Conservation (phyloP, 2,888 invertebrate species). For the Drosophila colorata region DNA sequence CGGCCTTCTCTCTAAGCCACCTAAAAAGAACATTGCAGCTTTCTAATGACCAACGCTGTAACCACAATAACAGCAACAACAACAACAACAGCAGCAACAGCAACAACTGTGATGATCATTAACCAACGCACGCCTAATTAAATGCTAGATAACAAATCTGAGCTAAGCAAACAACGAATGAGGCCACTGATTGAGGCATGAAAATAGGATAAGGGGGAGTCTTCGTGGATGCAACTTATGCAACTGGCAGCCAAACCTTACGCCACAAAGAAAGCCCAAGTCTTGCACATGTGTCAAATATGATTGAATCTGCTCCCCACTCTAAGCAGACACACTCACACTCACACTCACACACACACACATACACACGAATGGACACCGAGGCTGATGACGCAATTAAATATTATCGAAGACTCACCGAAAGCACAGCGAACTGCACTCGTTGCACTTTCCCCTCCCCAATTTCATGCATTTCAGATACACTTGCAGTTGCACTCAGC, state of each 20-base stretch:
- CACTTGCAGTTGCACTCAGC: slow-evolving; percentile 62
- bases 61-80: slow-evolving; percentile 25
- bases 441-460: slow-evolving; percentile 65
- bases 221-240: slow-evolving; percentile 48
- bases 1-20: slow-evolving; percentile 18
- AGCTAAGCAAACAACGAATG: slow-evolving; percentile 50
- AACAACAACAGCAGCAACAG: slow-evolving; percentile 23
- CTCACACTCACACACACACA: not conserved
- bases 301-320: slow-evolving; percentile 51
- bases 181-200: slow-evolving; percentile 59
- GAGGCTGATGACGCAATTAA: slow-evolving; percentile 65
- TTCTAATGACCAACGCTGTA: slow-evolving; percentile 72
- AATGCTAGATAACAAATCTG: slow-evolving; percentile 66
- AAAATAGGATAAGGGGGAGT: not conserved
- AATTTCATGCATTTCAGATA: slow-evolving; percentile 59
- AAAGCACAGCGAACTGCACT: slow-evolving; percentile 71
- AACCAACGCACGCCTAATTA: slow-evolving; percentile 73
- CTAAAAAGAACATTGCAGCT: slow-evolving; percentile 57
- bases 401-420: slow-evolving; percentile 54
- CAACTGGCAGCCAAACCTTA: slow-evolving; percentile 41
- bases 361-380: not conserved
- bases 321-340: slow-evolving; percentile 3
- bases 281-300: slow-evolving; percentile 49
- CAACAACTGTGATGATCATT: slow-evolving; percentile 45
- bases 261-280: slow-evolving; percentile 57